Evolutionary conservation across 2,888 invertebrate genomes (phyloP).

Genomic region (Stenurella melanura): DNA sequence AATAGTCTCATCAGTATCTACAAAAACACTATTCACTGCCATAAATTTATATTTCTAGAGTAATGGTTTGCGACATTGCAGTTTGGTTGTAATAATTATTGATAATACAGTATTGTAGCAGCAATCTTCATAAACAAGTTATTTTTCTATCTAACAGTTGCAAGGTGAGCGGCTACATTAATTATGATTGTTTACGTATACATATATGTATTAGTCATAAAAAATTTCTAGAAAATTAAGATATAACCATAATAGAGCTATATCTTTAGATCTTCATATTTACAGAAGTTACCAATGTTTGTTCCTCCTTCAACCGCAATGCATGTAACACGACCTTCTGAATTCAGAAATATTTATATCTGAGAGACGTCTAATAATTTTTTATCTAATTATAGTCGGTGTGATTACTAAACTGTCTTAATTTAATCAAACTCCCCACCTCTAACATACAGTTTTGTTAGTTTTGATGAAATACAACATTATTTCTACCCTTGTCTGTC

Average conservation of each 20-base stretch:
- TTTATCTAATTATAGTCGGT: not conserved
- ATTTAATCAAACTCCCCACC: too few species aligned
- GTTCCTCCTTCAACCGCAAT: not conserved
- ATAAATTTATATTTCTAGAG: too few species aligned
- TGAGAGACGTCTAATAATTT: not conserved
- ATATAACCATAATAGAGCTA: not conserved
- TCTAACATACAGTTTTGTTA: too few species aligned
- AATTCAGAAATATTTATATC: not conserved
- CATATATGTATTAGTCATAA: not conserved
- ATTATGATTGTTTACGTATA: conserved; percentile 2
- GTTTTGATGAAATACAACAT: too few species aligned
- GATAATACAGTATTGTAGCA: too few species aligned
- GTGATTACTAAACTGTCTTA: too few species aligned
- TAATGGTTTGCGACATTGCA: too few species aligned
- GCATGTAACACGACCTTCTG: not conserved
- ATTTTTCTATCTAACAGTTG: not conserved
- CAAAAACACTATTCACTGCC: too few species aligned
- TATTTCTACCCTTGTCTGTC: too few species aligned
- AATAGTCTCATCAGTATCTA: too few species aligned
- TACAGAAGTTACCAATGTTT: not conserved
- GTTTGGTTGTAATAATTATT: too few species aligned
- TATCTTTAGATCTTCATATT: not conserved
- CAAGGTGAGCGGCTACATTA: not conserved
- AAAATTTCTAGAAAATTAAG: not conserved
- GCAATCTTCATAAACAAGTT: too few species aligned